phyloP scores from a whole-genome alignment of 2,113 vertebrate genomes.

The Lepus americanus region DNA sequence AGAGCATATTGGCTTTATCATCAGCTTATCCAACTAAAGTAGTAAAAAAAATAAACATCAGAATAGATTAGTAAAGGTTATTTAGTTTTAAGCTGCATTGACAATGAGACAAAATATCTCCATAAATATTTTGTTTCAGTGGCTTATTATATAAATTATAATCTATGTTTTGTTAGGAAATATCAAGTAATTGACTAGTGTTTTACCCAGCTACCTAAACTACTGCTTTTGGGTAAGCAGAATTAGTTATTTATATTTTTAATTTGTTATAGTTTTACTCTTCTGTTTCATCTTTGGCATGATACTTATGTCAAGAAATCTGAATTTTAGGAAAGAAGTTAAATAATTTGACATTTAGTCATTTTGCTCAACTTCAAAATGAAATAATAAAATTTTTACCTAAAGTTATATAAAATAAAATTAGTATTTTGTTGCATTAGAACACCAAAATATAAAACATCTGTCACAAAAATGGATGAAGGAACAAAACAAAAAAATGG shows the following conservation, averaged over 20 bases:
- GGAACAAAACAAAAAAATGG: background rate
- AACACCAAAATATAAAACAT: background rate
- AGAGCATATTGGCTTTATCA: background rate
- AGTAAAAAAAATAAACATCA: background rate
- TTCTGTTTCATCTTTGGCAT: background rate
- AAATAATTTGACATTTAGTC: conserved; percentile 8
- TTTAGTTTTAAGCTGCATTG: background rate
- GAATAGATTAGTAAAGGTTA: background rate
- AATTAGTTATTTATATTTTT: background rate
- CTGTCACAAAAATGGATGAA: background rate
- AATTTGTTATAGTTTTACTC: background rate
- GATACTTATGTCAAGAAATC: background rate
- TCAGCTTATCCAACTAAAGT: background rate
- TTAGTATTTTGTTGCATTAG: background rate
- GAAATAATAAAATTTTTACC: background rate
- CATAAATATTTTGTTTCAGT: background rate
- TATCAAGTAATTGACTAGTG: background rate
- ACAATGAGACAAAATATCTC: background rate
- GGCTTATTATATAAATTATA: background rate
- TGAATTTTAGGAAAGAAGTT: background rate
- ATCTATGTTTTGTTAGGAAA: background rate
- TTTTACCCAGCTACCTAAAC: background rate
- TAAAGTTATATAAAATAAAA: conserved; percentile 4
- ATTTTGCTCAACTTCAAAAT: background rate
- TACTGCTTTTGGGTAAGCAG: background rate